Evolutionary conservation across 2,797 vertebrate species (phyloP).

Genomic region (Gallirallus australis): DNA sequence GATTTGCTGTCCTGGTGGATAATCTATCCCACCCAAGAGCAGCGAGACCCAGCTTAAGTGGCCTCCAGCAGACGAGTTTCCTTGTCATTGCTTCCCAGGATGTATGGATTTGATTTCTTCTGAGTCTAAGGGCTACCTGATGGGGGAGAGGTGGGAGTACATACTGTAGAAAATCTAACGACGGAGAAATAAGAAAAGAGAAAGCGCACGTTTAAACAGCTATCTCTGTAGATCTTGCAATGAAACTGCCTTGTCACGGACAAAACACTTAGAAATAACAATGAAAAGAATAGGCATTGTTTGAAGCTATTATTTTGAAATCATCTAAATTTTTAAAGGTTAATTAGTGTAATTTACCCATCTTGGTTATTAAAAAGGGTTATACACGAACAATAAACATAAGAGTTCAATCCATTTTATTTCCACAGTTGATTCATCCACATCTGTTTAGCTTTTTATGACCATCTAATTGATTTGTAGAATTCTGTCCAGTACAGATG

Average conservation of each 20-base stretch:
- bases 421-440: constrained; percentile 81
- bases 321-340: constrained; percentile 89
- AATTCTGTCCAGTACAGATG: constrained; percentile 86
- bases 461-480: constrained; percentile 85
- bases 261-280: constrained; percentile 72
- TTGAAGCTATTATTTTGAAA: constrained; percentile 90
- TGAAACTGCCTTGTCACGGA: constrained; percentile 64
- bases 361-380: constrained; percentile 88
- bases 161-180: constrained; percentile 29
- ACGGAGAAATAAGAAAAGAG: neutral
- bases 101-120: neutral
- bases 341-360: constrained; percentile 95
- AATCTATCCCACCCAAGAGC: neutral
- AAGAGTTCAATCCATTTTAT: constrained; percentile 84
- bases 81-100: neutral
- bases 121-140: neutral
- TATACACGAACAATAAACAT: constrained; percentile 85
- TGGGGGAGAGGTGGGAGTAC: neutral
- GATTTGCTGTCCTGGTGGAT: neutral
- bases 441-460: constrained; percentile 81
- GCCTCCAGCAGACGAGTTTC: neutral
- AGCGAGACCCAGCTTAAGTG: neutral
- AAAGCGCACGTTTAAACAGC: constrained; percentile 51
- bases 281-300: constrained; percentile 85
- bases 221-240: constrained; percentile 43